Evolutionary conservation across 2,113 vertebrate genomes (phyloP), one percentile per base, ranked within the genome.

Genomic region (Felis catus): DNA sequence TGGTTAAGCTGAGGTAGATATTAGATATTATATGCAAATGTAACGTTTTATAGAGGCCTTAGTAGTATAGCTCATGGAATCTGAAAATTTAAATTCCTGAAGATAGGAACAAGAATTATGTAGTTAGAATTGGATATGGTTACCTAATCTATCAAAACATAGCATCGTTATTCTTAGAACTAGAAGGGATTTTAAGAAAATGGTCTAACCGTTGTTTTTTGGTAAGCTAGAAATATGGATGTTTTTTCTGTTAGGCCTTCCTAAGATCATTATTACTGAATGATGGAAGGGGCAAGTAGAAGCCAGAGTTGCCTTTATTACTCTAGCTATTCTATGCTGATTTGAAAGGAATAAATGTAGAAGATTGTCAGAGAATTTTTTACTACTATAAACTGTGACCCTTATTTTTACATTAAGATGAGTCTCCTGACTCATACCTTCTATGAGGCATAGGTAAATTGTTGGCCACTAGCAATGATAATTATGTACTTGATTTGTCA

Each of bases 381-480:
- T 53, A 29, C 73, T 94, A 23, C 55, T 76, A 85, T 90, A 83
- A 86, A 94, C 84, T 23, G 7, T 92, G 79, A 95, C 63, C 65
- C 97, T 97, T 82, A 82, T 39, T 89, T 96, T 94, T 73, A 81
- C 2, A 3, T 94, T 95, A 86, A 97, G 45, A 58, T 94, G 48
- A 65, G 79, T 78, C 70, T 92, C 8, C 78, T 89, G 39, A 85
- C 63, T 95, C 88, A 71, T 0, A 53, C 33, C 53, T 16, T 61
- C 36, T 81, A 19, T 87, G 23, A 94, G 66, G 39, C 19, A 81
- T 55, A 76, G 68, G 70, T 97, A 92, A 88, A 74, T 89, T 81
- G 33, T 90, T 95, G 65, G 27, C 33, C 16, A 71, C 14, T 58
- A 21, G 16, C 27, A 1, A 27, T 81, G 58, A 78, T 65, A 90